Conservation (phyloP, 2,888 invertebrate species). For the Tridacna crocea region DNA sequence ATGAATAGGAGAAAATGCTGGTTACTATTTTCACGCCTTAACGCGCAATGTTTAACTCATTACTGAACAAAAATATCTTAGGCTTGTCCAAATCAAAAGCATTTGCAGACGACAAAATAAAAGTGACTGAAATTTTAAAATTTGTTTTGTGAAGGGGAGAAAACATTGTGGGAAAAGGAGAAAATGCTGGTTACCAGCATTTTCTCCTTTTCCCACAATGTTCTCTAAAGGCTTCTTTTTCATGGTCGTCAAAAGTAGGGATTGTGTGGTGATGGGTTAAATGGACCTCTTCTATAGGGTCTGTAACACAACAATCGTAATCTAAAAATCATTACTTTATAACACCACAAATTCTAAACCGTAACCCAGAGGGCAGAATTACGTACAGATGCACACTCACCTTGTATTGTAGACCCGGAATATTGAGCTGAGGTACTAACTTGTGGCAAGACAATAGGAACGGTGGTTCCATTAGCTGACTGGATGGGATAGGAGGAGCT, state of each 20-base stretch:
- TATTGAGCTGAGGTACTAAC: constrained; percentile 59
- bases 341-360: too few relatives aligned
- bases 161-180: background rate
- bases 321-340: too few relatives aligned
- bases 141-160: background rate
- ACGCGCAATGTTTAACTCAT: too few relatives aligned
- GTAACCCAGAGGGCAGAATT: too few relatives aligned
- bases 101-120: background rate
- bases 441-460: constrained; percentile 61
- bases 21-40: too few relatives aligned
- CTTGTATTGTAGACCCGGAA: constrained; percentile 41
- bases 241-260: background rate
- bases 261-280: too few relatives aligned
- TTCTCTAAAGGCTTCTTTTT: background rate
- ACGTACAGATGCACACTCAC: background rate
- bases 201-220: background rate
- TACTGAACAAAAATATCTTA: background rate
- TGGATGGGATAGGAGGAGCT: constrained; percentile 26
- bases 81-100: background rate
- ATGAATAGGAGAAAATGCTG: too few relatives aligned
- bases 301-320: too few relatives aligned
- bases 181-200: background rate
- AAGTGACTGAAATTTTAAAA: too few relatives aligned
- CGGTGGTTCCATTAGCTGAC: constrained; percentile 22
- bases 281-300: too few relatives aligned